These are phyloP conservation scores for Drosophila ironensis DNA, from an alignment of 1,140 invertebrate species.

Conservation along the genomic window DNA sequence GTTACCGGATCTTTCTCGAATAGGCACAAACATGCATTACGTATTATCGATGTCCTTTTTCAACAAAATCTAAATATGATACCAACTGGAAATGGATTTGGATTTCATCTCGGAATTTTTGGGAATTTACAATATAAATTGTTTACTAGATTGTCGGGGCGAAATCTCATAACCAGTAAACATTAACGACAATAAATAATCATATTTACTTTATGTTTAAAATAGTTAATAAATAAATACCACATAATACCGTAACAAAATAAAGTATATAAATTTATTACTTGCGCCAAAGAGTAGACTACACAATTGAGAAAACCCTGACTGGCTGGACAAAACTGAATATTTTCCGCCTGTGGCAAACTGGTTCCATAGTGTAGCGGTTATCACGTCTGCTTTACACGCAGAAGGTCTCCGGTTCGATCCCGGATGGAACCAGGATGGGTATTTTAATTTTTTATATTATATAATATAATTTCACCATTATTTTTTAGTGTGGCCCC, in stretches of 20 bases:
- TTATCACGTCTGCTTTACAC: slow-evolving; percentile 87
- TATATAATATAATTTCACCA: neutral
- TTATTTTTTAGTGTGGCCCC: neutral
- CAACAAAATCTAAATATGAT: slow-evolving; percentile 58
- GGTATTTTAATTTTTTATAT: neutral
- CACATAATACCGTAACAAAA: too few species aligned
- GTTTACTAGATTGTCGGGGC: too few species aligned
- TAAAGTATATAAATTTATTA: neutral
- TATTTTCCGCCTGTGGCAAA: neutral
- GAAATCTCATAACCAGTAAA: too few species aligned
- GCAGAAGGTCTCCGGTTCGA: slow-evolving; percentile 84
- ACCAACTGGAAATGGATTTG: slow-evolving; percentile 5
- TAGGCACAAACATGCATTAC: slow-evolving; percentile 34
- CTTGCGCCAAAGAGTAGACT: slow-evolving; percentile 17
- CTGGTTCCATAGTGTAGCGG: slow-evolving; percentile 84
- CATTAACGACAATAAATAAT: too few species aligned
- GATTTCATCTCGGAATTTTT: neutral
- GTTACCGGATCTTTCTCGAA: slow-evolving; percentile 37
- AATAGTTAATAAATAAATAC: too few species aligned
- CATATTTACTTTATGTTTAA: too few species aligned
- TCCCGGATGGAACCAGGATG: slow-evolving; percentile 26
- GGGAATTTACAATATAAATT: neutral
- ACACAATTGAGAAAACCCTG: neutral
- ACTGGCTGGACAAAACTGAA: slow-evolving; percentile 42
- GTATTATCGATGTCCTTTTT: slow-evolving; percentile 56